These are phyloP conservation scores for Pelecanus crispus DNA, from an alignment of 2,113 vertebrate genomes.

Conservation along the genomic window DNA sequence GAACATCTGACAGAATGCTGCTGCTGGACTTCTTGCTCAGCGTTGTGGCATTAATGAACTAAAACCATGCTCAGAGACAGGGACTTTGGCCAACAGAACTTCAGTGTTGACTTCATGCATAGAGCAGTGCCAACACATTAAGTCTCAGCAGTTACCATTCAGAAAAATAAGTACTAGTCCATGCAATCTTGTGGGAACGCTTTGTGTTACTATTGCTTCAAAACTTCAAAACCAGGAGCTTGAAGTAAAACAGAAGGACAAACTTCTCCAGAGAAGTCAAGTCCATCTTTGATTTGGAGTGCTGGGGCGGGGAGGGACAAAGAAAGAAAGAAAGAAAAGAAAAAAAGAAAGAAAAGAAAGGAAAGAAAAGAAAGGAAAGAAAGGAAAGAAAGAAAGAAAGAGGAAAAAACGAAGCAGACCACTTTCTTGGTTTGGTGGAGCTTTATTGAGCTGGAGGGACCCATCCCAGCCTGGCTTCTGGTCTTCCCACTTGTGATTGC, in stretches of 20 bases:
- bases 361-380: no score
- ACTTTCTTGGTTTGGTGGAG: background rate
- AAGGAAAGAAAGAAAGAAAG: background rate
- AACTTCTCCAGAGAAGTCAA: background rate
- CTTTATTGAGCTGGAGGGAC: background rate
- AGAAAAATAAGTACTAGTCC: background rate
- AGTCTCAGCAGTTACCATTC: background rate
- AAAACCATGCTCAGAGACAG: accelerated
- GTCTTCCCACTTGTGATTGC: background rate
- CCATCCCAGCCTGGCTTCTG: background rate
- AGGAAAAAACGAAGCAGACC: background rate
- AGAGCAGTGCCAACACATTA: background rate
- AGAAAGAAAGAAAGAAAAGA: background rate
- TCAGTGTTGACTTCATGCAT: background rate
- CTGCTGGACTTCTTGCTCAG: background rate
- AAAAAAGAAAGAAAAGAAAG: no score
- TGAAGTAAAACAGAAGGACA: background rate
- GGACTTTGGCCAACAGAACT: background rate
- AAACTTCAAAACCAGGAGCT: background rate
- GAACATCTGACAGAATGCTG: background rate
- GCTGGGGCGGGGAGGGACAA: no score
- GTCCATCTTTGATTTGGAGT: background rate
- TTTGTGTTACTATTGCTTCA: background rate
- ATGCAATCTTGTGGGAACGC: background rate
- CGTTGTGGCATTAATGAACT: background rate